Percentiles rank a stretch among this genome's conserved stretches.
These are phyloP conservation scores for Myotis planiceps DNA, from an alignment of 2,797 vertebrate genomes.

Conservation along the genomic window DNA sequence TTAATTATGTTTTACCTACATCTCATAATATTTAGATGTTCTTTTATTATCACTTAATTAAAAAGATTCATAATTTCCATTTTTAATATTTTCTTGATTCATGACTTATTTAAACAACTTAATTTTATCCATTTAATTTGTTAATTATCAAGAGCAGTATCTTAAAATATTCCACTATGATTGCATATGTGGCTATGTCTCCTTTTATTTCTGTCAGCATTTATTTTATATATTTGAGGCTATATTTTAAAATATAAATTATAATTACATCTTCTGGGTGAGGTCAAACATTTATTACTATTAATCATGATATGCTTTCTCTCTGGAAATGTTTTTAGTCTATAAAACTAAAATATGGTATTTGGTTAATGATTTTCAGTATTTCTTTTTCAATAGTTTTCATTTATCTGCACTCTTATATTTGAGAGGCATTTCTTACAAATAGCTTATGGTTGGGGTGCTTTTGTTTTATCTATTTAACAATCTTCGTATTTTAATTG, in stretches of 20 bases:
- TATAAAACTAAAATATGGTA: not conserved
- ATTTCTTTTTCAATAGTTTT: not conserved
- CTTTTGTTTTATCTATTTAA: not conserved
- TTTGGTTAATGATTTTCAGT: not conserved
- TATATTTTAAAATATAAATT: not conserved
- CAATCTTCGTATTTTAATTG: not conserved
- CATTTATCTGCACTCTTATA: not conserved
- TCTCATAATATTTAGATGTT: not conserved
- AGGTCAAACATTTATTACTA: not conserved
- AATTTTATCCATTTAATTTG: conserved; percentile 1
- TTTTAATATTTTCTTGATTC: not conserved
- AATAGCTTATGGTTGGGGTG: not conserved
- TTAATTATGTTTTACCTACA: not conserved
- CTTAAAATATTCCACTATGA: not conserved
- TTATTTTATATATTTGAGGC: not conserved
- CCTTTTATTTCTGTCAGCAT: not conserved
- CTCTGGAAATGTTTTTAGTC: not conserved
- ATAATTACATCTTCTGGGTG: not conserved
- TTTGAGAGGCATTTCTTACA: not conserved
- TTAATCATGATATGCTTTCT: not conserved
- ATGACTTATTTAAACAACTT: not conserved
- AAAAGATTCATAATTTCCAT: conserved; percentile 4
- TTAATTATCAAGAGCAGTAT: not conserved
- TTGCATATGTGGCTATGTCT: not conserved
- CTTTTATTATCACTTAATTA: not conserved